These are phyloP conservation scores for Eupithecia vulgata DNA, from an alignment of 2,888 invertebrate species.

Conservation along the genomic window DNA sequence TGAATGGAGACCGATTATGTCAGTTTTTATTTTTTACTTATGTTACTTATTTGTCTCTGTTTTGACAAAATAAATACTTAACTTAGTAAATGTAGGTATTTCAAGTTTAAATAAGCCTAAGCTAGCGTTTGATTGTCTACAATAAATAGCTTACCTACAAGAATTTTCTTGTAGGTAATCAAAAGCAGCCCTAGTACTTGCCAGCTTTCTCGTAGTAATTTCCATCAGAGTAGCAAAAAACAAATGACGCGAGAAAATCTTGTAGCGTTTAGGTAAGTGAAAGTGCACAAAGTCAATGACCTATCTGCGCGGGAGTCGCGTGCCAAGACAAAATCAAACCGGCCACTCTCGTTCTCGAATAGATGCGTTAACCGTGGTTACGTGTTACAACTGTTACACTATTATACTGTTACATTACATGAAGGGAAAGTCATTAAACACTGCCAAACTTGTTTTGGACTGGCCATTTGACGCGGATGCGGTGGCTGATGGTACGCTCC, in stretches of 20 bases:
- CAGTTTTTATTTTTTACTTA: too few relatives aligned
- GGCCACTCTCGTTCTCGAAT: constrained; percentile 75
- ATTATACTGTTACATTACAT: constrained; percentile 61
- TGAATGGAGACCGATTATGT: too few relatives aligned
- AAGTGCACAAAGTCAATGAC: constrained; percentile 70
- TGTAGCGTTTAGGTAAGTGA: constrained; percentile 53
- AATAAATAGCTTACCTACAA: neutral
- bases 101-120: neutral
- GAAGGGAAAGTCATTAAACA: constrained; percentile 72
- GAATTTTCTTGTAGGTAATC: constrained; percentile 1
- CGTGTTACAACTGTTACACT: constrained; percentile 57
- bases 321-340: constrained; percentile 76
- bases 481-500: constrained; percentile 20
- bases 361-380: constrained; percentile 60
- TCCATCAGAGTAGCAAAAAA: constrained; percentile 5
- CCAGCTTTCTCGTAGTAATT: constrained; percentile 6
- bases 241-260: constrained; percentile 11
- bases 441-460: constrained; percentile 33
- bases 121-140: neutral
- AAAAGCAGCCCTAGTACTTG: neutral
- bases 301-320: constrained; percentile 63
- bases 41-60: too few relatives aligned
- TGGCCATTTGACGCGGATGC: constrained; percentile 27
- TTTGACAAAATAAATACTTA: too few relatives aligned
- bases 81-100: neutral